These are phyloP conservation scores for Cyanoramphus novaezelandiae DNA, from an alignment of 2,113 vertebrate genomes.

Conservation along the genomic window DNA sequence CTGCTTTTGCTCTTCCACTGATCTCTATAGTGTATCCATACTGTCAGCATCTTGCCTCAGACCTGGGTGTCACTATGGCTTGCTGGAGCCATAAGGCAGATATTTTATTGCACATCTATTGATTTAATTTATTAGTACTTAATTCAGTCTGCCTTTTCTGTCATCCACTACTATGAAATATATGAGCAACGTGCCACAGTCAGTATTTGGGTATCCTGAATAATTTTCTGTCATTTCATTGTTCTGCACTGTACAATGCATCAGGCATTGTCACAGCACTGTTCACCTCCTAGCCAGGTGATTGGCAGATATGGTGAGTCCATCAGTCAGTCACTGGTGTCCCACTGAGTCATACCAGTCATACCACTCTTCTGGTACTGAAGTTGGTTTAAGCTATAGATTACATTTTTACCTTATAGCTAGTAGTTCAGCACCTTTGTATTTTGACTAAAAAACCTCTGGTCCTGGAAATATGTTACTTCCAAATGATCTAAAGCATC, in stretches of 20 bases:
- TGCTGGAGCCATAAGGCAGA: background rate
- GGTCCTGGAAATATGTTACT: background rate
- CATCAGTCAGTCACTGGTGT: background rate
- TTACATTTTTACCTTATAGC: background rate
- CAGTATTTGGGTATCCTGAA: background rate
- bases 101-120: background rate
- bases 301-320: background rate
- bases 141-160: background rate
- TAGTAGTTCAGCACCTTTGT: background rate
- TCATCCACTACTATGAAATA: background rate
- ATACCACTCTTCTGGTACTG: background rate
- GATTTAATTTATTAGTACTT: background rate
- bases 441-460: background rate
- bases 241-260: background rate
- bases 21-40: background rate
- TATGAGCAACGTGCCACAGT: background rate
- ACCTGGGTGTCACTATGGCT: background rate
- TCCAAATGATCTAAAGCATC: background rate
- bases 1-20: background rate
- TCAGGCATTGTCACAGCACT: background rate
- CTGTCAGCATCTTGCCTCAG: background rate
- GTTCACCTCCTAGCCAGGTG: background rate
- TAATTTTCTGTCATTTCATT: background rate
- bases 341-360: background rate
- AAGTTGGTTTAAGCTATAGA: background rate